These are phyloP conservation scores for Antennarius maculatus DNA, from an alignment of 2,797 vertebrate genomes.

Conservation along the genomic window DNA sequence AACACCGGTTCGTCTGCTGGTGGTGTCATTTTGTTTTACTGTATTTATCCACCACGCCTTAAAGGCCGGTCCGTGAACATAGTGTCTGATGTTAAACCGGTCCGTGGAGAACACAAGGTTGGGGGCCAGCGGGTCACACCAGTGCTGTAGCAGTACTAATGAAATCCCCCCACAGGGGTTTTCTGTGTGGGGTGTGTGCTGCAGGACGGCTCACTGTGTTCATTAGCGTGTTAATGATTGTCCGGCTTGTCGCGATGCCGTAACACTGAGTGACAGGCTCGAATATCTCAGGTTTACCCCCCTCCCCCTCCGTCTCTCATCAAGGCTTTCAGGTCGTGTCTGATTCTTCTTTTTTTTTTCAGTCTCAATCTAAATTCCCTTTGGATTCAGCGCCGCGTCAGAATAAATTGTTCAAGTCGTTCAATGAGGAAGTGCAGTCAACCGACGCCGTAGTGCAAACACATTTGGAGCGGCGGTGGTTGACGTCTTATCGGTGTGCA, in stretches of 20 bases:
- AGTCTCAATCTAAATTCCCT: constrained; percentile 70
- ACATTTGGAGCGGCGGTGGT: constrained; percentile 56
- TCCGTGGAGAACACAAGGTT: too few species aligned
- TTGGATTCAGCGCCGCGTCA: constrained; percentile 64
- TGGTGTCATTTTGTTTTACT: too few species aligned
- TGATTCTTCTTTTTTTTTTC: constrained; percentile 50
- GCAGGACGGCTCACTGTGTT: constrained; percentile 55
- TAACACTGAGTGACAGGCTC: constrained; percentile 71
- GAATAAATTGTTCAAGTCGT: constrained; percentile 73
- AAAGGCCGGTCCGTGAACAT: too few species aligned
- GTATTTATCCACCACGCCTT: too few species aligned
- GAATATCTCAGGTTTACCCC: constrained; percentile 45
- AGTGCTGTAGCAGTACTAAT: constrained; percentile 31
- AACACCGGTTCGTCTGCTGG: too few species aligned
- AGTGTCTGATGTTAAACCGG: too few species aligned
- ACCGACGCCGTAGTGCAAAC: constrained; percentile 69
- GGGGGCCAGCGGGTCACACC: neutral
- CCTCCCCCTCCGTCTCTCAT: neutral
- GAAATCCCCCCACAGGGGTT: constrained; percentile 34
- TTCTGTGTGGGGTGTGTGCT: constrained; percentile 13
- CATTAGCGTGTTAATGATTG: constrained; percentile 80
- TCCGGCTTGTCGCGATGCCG: constrained; percentile 66
- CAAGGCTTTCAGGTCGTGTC: constrained; percentile 56
- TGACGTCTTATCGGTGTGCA: constrained; percentile 69
- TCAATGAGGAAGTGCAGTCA: constrained; percentile 76